A percentile compares a stretch with the other conserved stretches of the same genome.
Conservation (phyloP, 37 sponge, comb jelly and placozoan genomes). For the Dysidea cf. avara region DNA sequence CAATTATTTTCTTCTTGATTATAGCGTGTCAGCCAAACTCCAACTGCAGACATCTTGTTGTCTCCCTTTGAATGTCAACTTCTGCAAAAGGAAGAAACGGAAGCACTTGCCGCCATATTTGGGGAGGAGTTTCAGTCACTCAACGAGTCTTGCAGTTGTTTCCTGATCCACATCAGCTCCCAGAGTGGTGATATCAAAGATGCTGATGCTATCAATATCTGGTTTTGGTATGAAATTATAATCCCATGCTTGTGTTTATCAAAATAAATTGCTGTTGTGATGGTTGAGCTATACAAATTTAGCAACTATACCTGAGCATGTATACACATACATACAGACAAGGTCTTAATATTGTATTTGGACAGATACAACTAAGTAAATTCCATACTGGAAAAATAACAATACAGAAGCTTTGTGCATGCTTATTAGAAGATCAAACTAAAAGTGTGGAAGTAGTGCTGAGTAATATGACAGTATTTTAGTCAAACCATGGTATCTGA, state of each 20-base stretch:
- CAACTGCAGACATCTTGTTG: slow-evolving; percentile 22
- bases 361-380: no score
- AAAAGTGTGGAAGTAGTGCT: no score
- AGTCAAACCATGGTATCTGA: no score
- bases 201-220: slow-evolving; percentile 47
- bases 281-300: no score
- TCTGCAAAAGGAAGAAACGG: slow-evolving; percentile 42
- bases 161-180: slow-evolving; percentile 18
- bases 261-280: neutral
- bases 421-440: no score
- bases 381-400: no score
- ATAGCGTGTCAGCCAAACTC: no score
- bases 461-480: no score
- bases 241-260: neutral
- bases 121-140: slow-evolving; percentile 29
- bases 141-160: slow-evolving; percentile 41
- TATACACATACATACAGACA: slow-evolving; percentile 42
- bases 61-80: slow-evolving; percentile 45
- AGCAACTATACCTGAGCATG: slow-evolving; percentile 10
- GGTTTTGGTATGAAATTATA: slow-evolving; percentile 38
- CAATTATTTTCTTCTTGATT: no score
- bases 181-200: slow-evolving; percentile 31
- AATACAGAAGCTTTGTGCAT: no score
- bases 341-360: neutral
- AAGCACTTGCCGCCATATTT: slow-evolving; percentile 38